A percentile compares a stretch with the other conserved stretches of the same genome.
Evolutionary conservation across 2,888 invertebrate genomes (phyloP).

Genomic region (Pterostichus niger): DNA sequence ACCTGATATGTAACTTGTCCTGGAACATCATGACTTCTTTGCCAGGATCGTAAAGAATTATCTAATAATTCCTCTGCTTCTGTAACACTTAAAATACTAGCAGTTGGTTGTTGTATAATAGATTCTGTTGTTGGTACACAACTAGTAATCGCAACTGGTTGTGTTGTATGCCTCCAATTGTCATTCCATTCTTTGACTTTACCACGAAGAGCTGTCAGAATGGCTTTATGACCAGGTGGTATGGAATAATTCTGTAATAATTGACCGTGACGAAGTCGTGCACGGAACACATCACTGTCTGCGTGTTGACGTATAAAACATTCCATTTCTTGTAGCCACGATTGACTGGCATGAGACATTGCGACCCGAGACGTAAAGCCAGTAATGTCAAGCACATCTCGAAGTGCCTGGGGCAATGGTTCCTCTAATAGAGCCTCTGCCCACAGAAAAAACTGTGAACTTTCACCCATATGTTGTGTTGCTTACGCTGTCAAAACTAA

Average conservation of each 20-base stretch:
- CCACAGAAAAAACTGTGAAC: not conserved
- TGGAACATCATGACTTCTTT: not conserved
- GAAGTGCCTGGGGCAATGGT: not conserved
- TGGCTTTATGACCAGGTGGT: constrained; percentile 15
- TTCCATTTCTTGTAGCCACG: constrained; percentile 35
- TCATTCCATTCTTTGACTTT: not conserved
- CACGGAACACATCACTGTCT: constrained; percentile 5
- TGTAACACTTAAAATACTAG: not conserved
- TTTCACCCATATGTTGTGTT: not conserved
- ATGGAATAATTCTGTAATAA: constrained; percentile 6
- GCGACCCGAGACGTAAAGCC: constrained; percentile 17
- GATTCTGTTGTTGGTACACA: too few species aligned
- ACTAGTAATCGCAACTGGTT: too few species aligned
- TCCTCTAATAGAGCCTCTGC: constrained; percentile 6
- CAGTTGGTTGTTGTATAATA: not conserved
- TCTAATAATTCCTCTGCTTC: constrained; percentile 20
- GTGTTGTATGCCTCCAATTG: not conserved
- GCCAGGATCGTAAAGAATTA: not conserved
- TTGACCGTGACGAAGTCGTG: not conserved
- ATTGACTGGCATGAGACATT: not conserved
- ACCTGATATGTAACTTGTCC: not conserved
- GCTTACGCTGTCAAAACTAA: too few species aligned
- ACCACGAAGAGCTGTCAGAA: not conserved
- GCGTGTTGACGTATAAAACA: constrained; percentile 14
- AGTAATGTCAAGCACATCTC: not conserved